phyloP scores from a whole-genome alignment of 2,113 vertebrate genomes.

The Heterotilapia buettikoferi region DNA sequence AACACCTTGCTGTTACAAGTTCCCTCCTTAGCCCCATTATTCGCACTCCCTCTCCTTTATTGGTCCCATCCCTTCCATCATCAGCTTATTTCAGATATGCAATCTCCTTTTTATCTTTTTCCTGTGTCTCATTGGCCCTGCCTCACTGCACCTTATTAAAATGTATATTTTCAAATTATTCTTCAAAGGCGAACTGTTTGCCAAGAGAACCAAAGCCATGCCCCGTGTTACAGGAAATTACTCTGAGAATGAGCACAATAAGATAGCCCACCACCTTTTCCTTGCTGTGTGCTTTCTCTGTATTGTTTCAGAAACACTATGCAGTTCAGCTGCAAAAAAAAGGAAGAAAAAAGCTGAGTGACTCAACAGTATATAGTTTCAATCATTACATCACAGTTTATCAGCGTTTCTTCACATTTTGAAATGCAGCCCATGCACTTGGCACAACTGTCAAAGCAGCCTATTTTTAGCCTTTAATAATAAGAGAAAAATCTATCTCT shows the following conservation, averaged over 20 bases:
- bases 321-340: neutral
- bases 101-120: slow-evolving; percentile 56
- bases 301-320: neutral
- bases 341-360: neutral
- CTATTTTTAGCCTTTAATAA: neutral
- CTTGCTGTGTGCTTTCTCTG: neutral
- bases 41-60: neutral
- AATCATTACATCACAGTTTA: neutral
- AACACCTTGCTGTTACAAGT: slow-evolving; percentile 44
- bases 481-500: neutral
- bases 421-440: neutral
- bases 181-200: slow-evolving; percentile 56
- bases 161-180: slow-evolving; percentile 61
- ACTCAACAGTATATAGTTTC: neutral
- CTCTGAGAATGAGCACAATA: slow-evolving; percentile 15
- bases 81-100: slow-evolving; percentile 57
- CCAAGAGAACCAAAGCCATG: slow-evolving; percentile 21
- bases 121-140: slow-evolving; percentile 34
- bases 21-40: slow-evolving; percentile 14
- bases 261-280: slow-evolving; percentile 24
- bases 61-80: neutral
- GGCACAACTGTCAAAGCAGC: neutral
- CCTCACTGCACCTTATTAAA: slow-evolving; percentile 62
- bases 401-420: neutral
- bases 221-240: slow-evolving; percentile 61